Conservation (phyloP, 2,888 invertebrate genomes). For the Drosophila nr. perissopoda region DNA sequence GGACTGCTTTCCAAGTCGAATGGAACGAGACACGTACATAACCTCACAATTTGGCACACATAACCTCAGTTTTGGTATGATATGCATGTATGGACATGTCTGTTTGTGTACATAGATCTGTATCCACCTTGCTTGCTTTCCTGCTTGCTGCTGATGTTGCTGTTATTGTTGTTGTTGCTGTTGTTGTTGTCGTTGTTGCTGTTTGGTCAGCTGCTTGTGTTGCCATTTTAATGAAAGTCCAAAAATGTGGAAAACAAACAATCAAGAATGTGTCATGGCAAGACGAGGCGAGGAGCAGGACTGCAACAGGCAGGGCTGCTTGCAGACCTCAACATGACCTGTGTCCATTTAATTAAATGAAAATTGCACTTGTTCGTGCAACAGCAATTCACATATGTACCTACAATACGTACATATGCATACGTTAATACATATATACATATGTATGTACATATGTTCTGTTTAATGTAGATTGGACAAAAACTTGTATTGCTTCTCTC, state of each 20-base stretch:
- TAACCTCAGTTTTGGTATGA: constrained; percentile 14
- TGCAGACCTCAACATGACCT: neutral
- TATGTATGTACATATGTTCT: neutral
- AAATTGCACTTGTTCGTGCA: constrained; percentile 46
- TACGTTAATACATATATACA: neutral
- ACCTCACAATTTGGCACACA: constrained; percentile 10
- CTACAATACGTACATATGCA: neutral
- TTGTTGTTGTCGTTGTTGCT: constrained; percentile 1
- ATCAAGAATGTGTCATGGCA: constrained; percentile 3
- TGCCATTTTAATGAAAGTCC: constrained; percentile 50
- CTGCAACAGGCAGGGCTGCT: neutral
- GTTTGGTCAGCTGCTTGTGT: constrained; percentile 30
- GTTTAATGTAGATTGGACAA: constrained; percentile 2
- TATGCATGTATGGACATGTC: constrained; percentile 9
- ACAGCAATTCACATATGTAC: neutral
- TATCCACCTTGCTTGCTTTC: constrained; percentile 9
- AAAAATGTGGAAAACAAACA: constrained; percentile 49
- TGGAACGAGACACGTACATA: constrained; percentile 11
- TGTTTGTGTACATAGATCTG: constrained; percentile 4
- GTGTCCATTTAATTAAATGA: constrained; percentile 65
- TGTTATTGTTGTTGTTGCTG: constrained; percentile 6
- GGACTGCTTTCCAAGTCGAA: neutral
- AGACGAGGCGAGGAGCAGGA: neutral
- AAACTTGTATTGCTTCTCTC: constrained; percentile 1
- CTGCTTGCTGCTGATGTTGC: neutral